Evolutionary conservation across 2,888 invertebrate genomes (phyloP), one percentile per base, ranked within the genome.

Genomic region (Drosophila trichaetosa): DNA sequence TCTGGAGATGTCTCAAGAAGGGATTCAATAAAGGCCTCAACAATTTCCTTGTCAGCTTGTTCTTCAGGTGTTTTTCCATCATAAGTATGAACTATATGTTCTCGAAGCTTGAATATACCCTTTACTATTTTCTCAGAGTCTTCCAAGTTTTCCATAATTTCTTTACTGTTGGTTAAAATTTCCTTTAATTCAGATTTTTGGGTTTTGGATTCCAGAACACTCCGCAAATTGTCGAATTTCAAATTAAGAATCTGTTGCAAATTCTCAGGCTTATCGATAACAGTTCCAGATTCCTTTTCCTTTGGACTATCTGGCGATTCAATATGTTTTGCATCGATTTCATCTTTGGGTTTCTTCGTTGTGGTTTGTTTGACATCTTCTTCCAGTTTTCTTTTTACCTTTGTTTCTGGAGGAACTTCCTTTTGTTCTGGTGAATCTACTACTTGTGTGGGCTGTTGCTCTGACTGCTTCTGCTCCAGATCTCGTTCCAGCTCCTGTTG

Each of bases 61-160:
- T 89, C 80, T 4, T 80, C 75, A 2, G 54, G 38, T 0, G 78
- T 33, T 34, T 76, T 81, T 0, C 84, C 89, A 57, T 93, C 91
- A 48, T 91, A 91, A 0, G 92, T 92, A 13, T 93, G 92, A 16
- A 92, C 92, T 57, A 92, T 89, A 24, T 91, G 91, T 49, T 91
- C 89, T 59, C 84, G 75, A 2, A 92, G 68, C 52, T 90, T 90
- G 4, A 92, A 91, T 24, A 91, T 75, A 4, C 83, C 73, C 65
- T 90, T 91, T 5, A 75, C 56, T 13, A 86, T 63, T 51, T 82
- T 70, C 6, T 83, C 80, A 2, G 62, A 34, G 48, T 80, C 76
- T 16, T 72, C 13, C 1, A 78, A 46, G 40, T 76, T 79, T 2
- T 82, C 72, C n/a, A 90, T 46, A 18, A 79, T 60, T 18, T 81